These are phyloP conservation scores for Plumapathes pennacea DNA, from an alignment of 92 coral and sea anemone species.

Conservation along the genomic window DNA sequence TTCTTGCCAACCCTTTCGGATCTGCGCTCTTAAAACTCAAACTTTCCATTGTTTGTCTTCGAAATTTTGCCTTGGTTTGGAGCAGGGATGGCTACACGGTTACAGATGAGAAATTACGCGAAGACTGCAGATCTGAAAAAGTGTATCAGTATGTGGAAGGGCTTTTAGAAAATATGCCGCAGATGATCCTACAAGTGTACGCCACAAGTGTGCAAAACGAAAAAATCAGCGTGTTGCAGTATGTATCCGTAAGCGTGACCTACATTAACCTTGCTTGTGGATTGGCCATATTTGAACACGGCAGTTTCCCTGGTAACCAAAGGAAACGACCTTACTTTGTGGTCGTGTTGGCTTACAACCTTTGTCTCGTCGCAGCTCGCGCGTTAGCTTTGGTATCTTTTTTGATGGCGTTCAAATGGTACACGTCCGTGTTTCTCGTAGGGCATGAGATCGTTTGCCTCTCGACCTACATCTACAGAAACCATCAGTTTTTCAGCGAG, in stretches of 20 bases:
- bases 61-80: constrained; percentile 53
- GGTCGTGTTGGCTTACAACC: constrained; percentile 40
- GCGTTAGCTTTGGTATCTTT: constrained; percentile 55
- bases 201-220: constrained; percentile 37
- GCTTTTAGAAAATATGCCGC: constrained; percentile 64
- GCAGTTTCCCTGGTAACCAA: constrained; percentile 31
- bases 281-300: constrained; percentile 46
- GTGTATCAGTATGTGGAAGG: constrained; percentile 53
- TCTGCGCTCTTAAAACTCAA: constrained; percentile 58
- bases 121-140: constrained; percentile 29
- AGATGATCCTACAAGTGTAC: constrained; percentile 58
- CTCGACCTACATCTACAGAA: constrained; percentile 30
- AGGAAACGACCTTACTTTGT: constrained; percentile 16
- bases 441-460: constrained; percentile 46
- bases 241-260: constrained; percentile 37
- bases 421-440: constrained; percentile 36
- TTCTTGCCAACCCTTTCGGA: constrained; percentile 45
- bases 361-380: constrained; percentile 59
- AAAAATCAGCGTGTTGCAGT: constrained; percentile 37
- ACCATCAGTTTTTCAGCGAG: constrained; percentile 46
- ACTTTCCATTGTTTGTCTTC: constrained; percentile 52
- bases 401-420: constrained; percentile 52
- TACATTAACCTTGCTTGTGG: constrained; percentile 50
- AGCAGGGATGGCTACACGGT: constrained; percentile 46
- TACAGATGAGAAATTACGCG: constrained; percentile 26